Percentiles rank a stretch among this genome's conserved stretches.
Evolutionary conservation across 2,888 invertebrate species (phyloP).

Genomic region (Apoda limacodes): DNA sequence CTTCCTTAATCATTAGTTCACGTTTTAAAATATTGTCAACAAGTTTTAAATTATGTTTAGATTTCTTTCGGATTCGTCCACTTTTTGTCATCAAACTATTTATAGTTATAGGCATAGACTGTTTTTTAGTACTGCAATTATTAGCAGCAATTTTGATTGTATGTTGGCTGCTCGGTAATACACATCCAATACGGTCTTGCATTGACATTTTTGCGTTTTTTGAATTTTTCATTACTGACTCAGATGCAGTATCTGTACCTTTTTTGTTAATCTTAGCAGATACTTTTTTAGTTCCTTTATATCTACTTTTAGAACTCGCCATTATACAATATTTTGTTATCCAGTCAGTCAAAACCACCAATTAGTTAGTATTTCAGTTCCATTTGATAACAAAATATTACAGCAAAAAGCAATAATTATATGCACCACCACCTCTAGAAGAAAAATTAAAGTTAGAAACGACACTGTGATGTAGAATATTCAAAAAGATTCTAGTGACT

Average conservation of each 20-base stretch:
- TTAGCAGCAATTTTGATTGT: too few species aligned
- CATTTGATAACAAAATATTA: constrained; percentile 23
- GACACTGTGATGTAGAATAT: too few species aligned
- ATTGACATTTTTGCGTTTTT: too few species aligned
- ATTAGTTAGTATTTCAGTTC: constrained; percentile 37
- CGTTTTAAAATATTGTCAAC: constrained; percentile 44
- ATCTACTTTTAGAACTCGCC: constrained; percentile 56
- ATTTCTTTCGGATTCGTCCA: constrained; percentile 30
- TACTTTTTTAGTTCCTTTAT: constrained; percentile 40
- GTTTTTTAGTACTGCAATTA: background rate
- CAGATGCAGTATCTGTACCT: constrained; percentile 37
- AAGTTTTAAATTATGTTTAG: constrained; percentile 31
- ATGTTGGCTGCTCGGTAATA: too few species aligned
- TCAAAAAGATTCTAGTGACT: constrained; percentile 31
- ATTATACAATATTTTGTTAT: constrained; percentile 25
- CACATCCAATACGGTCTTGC: too few species aligned
- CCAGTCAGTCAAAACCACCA: constrained; percentile 26
- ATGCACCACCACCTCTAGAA: constrained; percentile 40
- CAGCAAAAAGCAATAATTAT: background rate
- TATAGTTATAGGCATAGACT: constrained; percentile 1
- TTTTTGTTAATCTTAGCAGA: constrained; percentile 28
- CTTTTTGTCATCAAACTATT: constrained; percentile 26
- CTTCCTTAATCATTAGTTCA: constrained; percentile 42
- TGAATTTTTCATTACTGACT: constrained; percentile 32
- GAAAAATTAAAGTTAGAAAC: background rate